phyloP scores from a whole-genome alignment of 2,797 vertebrate species.

The Sarcoramphus papa region DNA sequence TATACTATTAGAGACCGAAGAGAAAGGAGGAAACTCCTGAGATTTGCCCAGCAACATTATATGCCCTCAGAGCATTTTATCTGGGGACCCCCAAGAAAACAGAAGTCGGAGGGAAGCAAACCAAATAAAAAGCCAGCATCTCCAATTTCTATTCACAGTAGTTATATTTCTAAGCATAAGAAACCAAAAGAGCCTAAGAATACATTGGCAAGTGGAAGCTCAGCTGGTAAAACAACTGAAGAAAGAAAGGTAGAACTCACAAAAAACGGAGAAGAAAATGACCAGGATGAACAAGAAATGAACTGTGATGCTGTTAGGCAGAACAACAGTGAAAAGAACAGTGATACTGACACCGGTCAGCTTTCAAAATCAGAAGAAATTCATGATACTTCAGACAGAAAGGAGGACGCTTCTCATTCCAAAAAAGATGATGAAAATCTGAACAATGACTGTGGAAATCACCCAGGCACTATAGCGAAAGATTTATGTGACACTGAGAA shows the following conservation, averaged over 20 bases:
- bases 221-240: conserved; percentile 59
- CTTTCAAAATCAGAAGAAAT: conserved; percentile 41
- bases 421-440: conserved; percentile 37
- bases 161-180: conserved; percentile 67
- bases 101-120: conserved; percentile 61
- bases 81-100: conserved; percentile 87
- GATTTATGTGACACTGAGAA: conserved; percentile 21
- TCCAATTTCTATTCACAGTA: conserved; percentile 44
- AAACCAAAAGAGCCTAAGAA: conserved; percentile 72
- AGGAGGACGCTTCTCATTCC: neutral
- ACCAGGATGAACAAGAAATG: neutral
- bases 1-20: conserved; percentile 89
- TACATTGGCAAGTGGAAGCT: neutral
- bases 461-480: neutral
- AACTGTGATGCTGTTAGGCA: neutral
- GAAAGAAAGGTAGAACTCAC: conserved; percentile 41
- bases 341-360: neutral
- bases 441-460: conserved; percentile 28
- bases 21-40: conserved; percentile 87
- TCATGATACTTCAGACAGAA: neutral
- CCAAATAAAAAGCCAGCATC: conserved; percentile 61
- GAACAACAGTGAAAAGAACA: conserved; percentile 23
- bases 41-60: conserved; percentile 89
- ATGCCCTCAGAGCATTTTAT: conserved; percentile 89
- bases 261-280: conserved; percentile 34